Evolutionary conservation across 2,888 invertebrate species (phyloP).

Genomic region (Cylloceria caligata): DNA sequence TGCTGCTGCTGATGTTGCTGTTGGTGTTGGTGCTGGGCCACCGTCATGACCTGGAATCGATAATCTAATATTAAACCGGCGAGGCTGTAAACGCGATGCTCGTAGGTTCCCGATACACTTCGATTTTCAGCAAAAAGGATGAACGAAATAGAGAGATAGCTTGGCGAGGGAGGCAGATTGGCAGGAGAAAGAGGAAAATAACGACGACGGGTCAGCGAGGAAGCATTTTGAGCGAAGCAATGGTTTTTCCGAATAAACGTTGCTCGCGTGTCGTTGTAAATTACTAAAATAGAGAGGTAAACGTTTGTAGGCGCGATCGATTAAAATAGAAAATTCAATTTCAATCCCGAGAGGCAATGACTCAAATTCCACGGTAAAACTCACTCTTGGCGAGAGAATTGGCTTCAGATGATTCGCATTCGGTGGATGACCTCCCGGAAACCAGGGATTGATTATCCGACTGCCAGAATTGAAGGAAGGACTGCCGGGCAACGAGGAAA

Average conservation of each 20-base stretch:
- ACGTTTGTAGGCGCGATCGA: not conserved
- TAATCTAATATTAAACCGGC: conserved; percentile 71
- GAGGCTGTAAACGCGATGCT: conserved; percentile 62
- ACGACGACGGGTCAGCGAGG: conserved; percentile 8
- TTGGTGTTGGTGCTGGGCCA: conserved; percentile 72
- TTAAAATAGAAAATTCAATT: conserved; percentile 19
- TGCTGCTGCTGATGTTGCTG: conserved; percentile 75
- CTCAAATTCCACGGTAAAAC: conserved; percentile 43
- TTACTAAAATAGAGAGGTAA: not conserved
- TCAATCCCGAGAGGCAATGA: not conserved
- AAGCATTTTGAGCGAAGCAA: not conserved
- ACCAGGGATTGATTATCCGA: conserved; percentile 80
- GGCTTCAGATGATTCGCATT: conserved; percentile 77
- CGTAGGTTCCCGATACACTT: conserved; percentile 64
- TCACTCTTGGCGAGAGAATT: conserved; percentile 78
- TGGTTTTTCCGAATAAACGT: not conserved
- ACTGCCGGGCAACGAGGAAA: conserved; percentile 68
- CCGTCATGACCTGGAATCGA: conserved; percentile 77
- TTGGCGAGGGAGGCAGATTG: not conserved
- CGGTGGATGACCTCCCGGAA: conserved; percentile 76
- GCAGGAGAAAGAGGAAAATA: conserved; percentile 9
- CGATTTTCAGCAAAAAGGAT: conserved; percentile 60
- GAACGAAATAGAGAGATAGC: conserved; percentile 41
- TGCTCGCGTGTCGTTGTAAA: not conserved
- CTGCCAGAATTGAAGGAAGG: conserved; percentile 70